Evolutionary conservation across 1,140 invertebrate genomes (phyloP).

Genomic region (Platyscapa corneri): DNA sequence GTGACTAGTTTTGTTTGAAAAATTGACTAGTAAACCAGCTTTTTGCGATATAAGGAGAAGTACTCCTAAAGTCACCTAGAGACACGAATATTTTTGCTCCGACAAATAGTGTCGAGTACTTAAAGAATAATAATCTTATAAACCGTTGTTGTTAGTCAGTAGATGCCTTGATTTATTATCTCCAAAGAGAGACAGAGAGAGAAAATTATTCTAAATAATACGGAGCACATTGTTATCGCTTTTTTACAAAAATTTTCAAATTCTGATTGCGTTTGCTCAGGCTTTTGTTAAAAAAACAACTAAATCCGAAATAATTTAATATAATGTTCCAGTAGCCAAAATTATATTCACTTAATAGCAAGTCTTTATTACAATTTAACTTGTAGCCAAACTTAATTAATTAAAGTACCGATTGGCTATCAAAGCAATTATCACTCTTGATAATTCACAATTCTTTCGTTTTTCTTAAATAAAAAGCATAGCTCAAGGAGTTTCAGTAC

Average conservation of each 20-base stretch:
- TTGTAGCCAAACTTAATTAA: not conserved
- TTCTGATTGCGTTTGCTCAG: too few species aligned
- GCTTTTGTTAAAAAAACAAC: too few species aligned
- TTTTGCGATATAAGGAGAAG: not conserved
- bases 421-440: not conserved
- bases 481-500: not conserved
- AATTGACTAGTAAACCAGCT: conserved; percentile 50
- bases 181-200: too few species aligned
- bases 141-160: not conserved
- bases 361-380: too few species aligned
- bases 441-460: not conserved
- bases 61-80: not conserved
- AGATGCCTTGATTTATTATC: too few species aligned
- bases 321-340: too few species aligned
- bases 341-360: too few species aligned
- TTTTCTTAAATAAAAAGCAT: too few species aligned
- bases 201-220: too few species aligned
- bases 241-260: too few species aligned
- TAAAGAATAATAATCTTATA: not conserved
- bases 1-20: not conserved
- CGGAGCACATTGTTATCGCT: too few species aligned
- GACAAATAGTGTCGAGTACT: not conserved
- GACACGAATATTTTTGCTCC: conserved; percentile 36
- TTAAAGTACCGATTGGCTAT: not conserved
- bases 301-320: too few species aligned